phyloP scores from a whole-genome alignment of 2,113 vertebrate species.

The Syngnathus typhle region DNA sequence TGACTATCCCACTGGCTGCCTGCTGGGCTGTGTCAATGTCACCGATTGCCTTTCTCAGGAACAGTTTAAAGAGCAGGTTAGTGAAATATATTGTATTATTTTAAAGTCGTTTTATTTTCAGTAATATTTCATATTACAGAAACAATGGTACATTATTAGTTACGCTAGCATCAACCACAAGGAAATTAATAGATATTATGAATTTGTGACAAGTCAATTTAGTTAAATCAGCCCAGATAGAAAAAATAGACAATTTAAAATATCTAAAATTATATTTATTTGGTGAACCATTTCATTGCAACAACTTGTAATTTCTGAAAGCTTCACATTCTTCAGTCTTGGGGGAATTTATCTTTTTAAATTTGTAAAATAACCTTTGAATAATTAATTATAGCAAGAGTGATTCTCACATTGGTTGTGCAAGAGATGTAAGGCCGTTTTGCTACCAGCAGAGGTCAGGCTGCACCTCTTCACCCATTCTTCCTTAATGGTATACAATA shows the following conservation, averaged over 20 bases:
- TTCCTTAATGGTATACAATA: slow-evolving; percentile 1
- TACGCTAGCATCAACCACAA: too few species aligned
- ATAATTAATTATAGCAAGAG: not conserved
- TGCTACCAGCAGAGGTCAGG: slow-evolving; percentile 58
- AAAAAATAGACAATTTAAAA: not conserved
- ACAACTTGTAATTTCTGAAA: not conserved
- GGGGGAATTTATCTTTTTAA: not conserved
- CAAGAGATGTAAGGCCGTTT: slow-evolving; percentile 4
- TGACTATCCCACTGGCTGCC: slow-evolving; percentile 88
- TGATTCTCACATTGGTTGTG: not conserved
- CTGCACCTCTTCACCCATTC: slow-evolving; percentile 20
- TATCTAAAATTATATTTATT: not conserved
- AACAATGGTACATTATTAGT: not conserved
- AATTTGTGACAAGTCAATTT: not conserved
- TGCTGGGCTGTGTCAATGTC: slow-evolving; percentile 86
- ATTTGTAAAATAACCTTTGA: not conserved
- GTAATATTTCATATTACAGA: not conserved
- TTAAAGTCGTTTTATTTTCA: not conserved
- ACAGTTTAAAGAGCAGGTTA: slow-evolving; percentile 87
- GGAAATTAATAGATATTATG: too few species aligned
- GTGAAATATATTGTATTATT: slow-evolving; percentile 28
- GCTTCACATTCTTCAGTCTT: not conserved
- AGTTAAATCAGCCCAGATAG: not conserved
- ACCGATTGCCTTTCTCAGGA: slow-evolving; percentile 87
- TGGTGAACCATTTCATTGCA: not conserved